Evolutionary conservation across 2,113 vertebrate genomes (phyloP).

Genomic region (Anoplopoma fimbria): DNA sequence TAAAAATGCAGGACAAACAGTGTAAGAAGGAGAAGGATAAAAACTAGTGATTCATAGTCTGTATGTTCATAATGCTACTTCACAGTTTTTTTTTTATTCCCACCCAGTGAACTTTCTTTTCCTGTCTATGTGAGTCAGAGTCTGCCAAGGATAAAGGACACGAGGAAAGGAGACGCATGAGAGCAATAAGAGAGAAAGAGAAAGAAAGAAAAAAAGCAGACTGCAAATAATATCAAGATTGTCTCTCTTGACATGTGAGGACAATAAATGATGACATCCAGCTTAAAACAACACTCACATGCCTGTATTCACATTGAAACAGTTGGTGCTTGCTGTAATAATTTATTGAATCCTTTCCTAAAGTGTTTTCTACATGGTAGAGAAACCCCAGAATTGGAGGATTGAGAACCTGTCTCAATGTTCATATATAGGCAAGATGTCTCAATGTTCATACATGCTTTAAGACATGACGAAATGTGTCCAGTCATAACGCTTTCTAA

Average conservation of each 20-base stretch:
- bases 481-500: background rate
- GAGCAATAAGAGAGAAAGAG: background rate
- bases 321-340: background rate
- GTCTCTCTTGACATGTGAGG: background rate
- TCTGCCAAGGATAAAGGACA: constrained; percentile 10
- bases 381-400: background rate
- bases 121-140: constrained; percentile 16
- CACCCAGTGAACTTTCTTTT: background rate
- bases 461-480: background rate
- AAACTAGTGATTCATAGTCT: constrained; percentile 10
- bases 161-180: background rate
- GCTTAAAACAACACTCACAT: background rate
- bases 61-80: constrained; percentile 1
- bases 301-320: background rate
- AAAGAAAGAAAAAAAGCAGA: background rate
- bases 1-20: constrained; percentile 15
- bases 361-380: background rate
- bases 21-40: background rate
- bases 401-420: background rate
- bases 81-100: background rate
- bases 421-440: background rate
- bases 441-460: background rate
- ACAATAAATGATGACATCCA: background rate
- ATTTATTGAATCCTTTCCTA: background rate
- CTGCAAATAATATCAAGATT: background rate